Conservation (phyloP, 2,113 vertebrate species). For the Epinephelus moara region DNA sequence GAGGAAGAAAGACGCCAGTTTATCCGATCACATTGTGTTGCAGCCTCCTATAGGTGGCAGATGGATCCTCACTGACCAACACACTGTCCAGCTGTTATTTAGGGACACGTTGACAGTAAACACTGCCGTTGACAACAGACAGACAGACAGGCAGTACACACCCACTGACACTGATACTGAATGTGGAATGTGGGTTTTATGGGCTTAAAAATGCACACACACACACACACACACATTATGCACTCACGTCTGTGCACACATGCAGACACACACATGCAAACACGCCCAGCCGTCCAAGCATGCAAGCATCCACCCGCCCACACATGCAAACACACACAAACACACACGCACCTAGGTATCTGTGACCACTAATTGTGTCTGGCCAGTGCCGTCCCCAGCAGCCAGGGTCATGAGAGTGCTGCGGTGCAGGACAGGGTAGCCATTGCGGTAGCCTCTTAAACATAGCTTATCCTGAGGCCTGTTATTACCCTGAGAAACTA, state of each 20-base stretch:
- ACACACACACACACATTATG: not conserved
- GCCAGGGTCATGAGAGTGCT: slow-evolving; percentile 75
- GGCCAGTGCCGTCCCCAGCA: slow-evolving; percentile 69
- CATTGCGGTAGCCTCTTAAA: slow-evolving; percentile 81
- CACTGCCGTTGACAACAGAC: slow-evolving; percentile 24
- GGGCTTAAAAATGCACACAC: slow-evolving; percentile 46
- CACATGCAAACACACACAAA: slow-evolving; percentile 49
- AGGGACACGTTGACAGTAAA: slow-evolving; percentile 56
- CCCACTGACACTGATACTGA: slow-evolving; percentile 64
- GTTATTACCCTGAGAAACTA: slow-evolving; percentile 92
- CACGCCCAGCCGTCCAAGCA: slow-evolving; percentile 43
- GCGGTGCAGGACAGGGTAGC: slow-evolving; percentile 73
- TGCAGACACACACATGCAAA: slow-evolving; percentile 3
- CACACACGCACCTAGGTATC: slow-evolving; percentile 71
- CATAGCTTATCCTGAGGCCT: slow-evolving; percentile 84
- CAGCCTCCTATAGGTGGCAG: not conserved
- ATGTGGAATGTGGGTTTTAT: slow-evolving; percentile 70
- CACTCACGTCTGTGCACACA: slow-evolving; percentile 4
- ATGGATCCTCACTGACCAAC: slow-evolving; percentile 15
- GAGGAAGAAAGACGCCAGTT: not conserved
- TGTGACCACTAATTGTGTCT: slow-evolving; percentile 80
- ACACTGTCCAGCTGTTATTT: slow-evolving; percentile 31
- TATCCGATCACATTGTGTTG: not conserved
- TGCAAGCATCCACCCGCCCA: slow-evolving; percentile 37
- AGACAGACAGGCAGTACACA: slow-evolving; percentile 40